A percentile compares a stretch with the other conserved stretches of the same genome.
Conservation (phyloP, 2,113 vertebrate genomes). For the Siniperca knerii region DNA sequence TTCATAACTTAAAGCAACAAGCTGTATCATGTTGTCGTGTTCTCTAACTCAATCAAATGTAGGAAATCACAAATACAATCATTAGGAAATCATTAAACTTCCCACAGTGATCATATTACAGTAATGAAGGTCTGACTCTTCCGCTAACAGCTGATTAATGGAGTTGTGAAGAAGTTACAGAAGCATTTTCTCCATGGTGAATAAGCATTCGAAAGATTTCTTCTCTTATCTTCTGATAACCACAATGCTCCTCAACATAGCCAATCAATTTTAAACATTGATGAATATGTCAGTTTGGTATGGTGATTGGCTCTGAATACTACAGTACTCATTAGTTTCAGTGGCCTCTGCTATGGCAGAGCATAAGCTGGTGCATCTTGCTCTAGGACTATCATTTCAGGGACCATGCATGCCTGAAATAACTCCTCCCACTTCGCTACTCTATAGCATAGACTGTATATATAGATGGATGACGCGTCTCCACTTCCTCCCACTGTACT, state of each 20-base stretch:
- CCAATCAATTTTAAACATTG: not conserved
- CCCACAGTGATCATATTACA: slow-evolving; percentile 4
- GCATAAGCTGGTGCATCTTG: not conserved
- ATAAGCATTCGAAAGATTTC: not conserved
- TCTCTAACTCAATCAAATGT: not conserved
- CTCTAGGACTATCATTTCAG: not conserved
- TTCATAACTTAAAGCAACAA: not conserved
- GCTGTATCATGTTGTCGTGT: not conserved
- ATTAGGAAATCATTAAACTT: not conserved
- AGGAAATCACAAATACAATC: not conserved
- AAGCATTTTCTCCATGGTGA: not conserved
- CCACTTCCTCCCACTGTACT: too few relatives aligned
- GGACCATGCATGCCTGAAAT: not conserved
- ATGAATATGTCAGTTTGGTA: not conserved
- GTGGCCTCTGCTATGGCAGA: too few relatives aligned
- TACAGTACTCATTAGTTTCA: too few relatives aligned
- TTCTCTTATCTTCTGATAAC: not conserved
- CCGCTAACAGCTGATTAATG: not conserved
- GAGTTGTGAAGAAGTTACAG: not conserved
- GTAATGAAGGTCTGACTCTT: not conserved
- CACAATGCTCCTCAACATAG: not conserved
- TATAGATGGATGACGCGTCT: too few relatives aligned
- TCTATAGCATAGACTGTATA: not conserved
- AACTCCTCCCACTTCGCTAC: not conserved
- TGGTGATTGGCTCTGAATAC: not conserved